A percentile compares a stretch with the other conserved stretches of the same genome.
Evolutionary conservation across 2,113 vertebrate genomes (phyloP).

Genomic region (Sphyrna mokarran): DNA sequence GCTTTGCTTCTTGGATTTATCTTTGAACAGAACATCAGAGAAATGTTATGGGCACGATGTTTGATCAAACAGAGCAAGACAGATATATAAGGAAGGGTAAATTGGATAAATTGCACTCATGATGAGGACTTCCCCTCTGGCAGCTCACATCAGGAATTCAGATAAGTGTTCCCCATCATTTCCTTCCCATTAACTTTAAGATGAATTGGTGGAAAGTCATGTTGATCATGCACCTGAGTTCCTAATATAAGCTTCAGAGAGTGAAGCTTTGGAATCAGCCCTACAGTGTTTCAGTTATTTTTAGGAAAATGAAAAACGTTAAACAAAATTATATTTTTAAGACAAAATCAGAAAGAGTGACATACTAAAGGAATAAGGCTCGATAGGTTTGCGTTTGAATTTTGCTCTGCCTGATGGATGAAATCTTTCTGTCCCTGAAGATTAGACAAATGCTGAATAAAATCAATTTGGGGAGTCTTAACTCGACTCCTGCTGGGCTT

Average conservation of each 20-base stretch:
- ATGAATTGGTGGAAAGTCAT: not conserved
- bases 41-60: not conserved
- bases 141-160: not conserved
- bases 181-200: not conserved
- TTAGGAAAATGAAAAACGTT: not conserved
- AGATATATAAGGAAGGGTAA: not conserved
- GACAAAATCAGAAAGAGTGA: not conserved
- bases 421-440: not conserved
- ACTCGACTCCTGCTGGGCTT: not conserved
- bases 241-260: not conserved
- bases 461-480: constrained; percentile 21
- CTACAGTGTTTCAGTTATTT: not conserved
- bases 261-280: not conserved
- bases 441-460: not conserved
- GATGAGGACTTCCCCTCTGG: not conserved
- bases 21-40: not conserved
- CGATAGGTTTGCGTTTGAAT: not conserved
- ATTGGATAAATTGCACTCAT: not conserved
- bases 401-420: not conserved
- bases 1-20: not conserved
- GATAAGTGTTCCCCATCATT: not conserved
- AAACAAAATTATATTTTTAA: not conserved
- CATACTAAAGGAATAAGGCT: not conserved
- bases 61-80: not conserved
- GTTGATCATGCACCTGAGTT: not conserved